These are phyloP conservation scores for Mythimna vitellina DNA, from an alignment of 2,888 invertebrate genomes.

Conservation along the genomic window DNA sequence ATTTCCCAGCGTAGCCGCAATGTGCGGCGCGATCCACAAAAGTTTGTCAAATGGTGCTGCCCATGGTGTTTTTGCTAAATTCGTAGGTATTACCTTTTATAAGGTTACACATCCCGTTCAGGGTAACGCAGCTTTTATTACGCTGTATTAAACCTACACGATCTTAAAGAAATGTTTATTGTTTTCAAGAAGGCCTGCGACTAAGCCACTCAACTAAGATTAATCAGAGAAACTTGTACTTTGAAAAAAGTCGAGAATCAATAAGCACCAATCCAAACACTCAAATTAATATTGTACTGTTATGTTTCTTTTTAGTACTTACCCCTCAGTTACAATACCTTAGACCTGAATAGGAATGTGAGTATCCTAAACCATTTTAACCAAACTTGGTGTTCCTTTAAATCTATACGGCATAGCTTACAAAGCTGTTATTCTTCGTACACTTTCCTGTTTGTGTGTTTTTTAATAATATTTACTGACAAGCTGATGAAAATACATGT, in stretches of 20 bases:
- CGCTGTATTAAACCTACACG: conserved; percentile 5
- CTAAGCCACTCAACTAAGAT: not conserved
- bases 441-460: not conserved
- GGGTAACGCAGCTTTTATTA: conserved; percentile 21
- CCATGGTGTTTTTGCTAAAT: conserved; percentile 21
- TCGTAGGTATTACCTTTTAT: conserved; percentile 12
- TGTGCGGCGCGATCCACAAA: conserved; percentile 5
- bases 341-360: conserved; percentile 22
- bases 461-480: too few relatives aligned
- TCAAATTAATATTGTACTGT: conserved; percentile 14
- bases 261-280: not conserved
- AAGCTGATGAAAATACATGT: not conserved
- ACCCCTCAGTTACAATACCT: conserved; percentile 17
- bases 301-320: conserved; percentile 35
- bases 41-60: conserved; percentile 25
- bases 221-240: not conserved
- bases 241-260: not conserved
- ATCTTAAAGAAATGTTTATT: not conserved
- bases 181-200: not conserved
- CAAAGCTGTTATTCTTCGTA: not conserved
- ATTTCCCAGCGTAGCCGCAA: not conserved
- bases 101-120: conserved; percentile 2
- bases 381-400: not conserved
- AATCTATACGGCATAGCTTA: not conserved
- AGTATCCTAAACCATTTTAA: conserved; percentile 15